Conservation (phyloP, 2,113 vertebrate genomes). For the Gambusia affinis region DNA sequence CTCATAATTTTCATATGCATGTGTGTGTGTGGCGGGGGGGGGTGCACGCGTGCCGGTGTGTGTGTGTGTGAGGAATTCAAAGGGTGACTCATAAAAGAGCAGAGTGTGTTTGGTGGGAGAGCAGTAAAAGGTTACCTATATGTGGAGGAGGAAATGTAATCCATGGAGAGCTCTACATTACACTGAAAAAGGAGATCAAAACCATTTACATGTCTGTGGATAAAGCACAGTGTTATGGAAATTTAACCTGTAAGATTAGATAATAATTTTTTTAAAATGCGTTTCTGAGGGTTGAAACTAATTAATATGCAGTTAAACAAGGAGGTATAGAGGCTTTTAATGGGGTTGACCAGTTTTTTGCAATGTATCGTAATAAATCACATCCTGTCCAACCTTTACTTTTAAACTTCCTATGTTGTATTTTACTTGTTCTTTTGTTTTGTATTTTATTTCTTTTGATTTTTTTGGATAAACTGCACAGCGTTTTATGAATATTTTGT, state of each 20-base stretch:
- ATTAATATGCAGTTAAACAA: neutral
- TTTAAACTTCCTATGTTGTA: no score
- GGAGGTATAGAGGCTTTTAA: no score
- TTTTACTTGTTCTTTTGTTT: no score
- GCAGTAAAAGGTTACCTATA: neutral
- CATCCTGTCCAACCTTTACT: no score
- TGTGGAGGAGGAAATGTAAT: neutral
- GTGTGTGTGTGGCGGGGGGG: neutral
- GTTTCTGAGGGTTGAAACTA: neutral
- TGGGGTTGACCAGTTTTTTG: no score
- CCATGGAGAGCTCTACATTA: neutral
- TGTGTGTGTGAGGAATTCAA: constrained; percentile 12
- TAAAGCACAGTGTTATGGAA: neutral
- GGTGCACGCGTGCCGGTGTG: neutral
- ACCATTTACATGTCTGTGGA: neutral
- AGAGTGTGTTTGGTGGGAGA: constrained; percentile 1
- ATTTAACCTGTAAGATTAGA: neutral
- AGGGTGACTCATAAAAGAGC: constrained; percentile 7
- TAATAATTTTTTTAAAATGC: neutral
- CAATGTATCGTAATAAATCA: no score
- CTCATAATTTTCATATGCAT: constrained; percentile 10
- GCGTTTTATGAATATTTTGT: no score
- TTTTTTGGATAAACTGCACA: no score
- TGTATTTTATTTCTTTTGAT: no score
- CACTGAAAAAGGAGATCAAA: neutral